A percentile compares a stretch with the other conserved stretches of the same genome.
Conservation (phyloP, 2,888 invertebrate genomes). For the Monopis laevigella region DNA sequence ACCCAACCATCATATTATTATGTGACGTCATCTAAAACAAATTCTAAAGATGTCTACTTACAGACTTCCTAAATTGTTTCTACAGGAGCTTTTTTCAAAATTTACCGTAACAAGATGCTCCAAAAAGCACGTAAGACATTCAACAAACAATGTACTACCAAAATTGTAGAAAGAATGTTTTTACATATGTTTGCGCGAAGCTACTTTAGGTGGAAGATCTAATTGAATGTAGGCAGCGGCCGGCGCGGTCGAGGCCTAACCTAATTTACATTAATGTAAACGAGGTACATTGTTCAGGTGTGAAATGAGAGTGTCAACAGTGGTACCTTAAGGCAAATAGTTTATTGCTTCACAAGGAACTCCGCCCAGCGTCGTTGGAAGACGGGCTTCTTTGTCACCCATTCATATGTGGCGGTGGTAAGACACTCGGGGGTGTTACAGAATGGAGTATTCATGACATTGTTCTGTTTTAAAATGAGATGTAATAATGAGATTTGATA, state of each 20-base stretch:
- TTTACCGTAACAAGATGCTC: no score
- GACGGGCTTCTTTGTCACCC: constrained; percentile 49
- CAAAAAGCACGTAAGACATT: no score
- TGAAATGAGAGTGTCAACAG: constrained; percentile 66
- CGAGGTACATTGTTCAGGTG: constrained; percentile 67
- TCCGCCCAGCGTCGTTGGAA: constrained; percentile 58
- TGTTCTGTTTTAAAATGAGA: no score
- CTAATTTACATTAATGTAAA: constrained; percentile 69
- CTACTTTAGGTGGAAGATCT: constrained; percentile 54
- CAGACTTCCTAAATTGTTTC: no score
- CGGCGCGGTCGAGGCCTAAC: constrained; percentile 49
- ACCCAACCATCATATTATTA: no score
- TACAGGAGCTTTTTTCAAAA: no score
- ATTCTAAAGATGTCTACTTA: no score
- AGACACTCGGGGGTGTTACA: no score
- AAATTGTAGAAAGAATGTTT: constrained; percentile 2
- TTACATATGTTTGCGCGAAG: constrained; percentile 21
- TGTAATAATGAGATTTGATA: no score
- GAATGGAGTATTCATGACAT: no score
- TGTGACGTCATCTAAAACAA: no score
- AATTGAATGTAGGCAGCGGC: constrained; percentile 57
- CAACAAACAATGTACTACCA: neutral
- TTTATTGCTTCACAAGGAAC: constrained; percentile 43
- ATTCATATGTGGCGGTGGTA: constrained; percentile 6
- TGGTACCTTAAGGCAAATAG: constrained; percentile 61